phyloP scores from a whole-genome alignment of 2,888 invertebrate genomes.

The Stomorhina lunata region DNA sequence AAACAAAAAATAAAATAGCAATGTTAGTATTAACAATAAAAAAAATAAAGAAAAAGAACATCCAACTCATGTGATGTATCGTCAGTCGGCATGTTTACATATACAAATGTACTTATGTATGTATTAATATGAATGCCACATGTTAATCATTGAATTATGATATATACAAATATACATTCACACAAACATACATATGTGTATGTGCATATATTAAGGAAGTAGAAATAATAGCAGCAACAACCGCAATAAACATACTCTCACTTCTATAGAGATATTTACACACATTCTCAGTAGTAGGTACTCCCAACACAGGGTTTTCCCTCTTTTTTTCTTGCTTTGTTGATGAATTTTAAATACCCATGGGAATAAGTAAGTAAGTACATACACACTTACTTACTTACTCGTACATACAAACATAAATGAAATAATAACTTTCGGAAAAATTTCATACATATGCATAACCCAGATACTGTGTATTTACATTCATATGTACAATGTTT shows the following conservation, averaged over 20 bases:
- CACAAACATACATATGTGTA: no score
- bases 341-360: constrained; percentile 52
- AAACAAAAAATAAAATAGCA: constrained; percentile 2
- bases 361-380: constrained; percentile 26
- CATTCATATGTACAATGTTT: background rate
- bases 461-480: constrained; percentile 7
- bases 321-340: background rate
- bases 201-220: constrained; percentile 5
- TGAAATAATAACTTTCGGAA: constrained; percentile 50
- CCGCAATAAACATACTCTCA: constrained; percentile 11
- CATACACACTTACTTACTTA: background rate
- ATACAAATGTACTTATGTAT: background rate
- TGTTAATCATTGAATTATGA: constrained; percentile 45
- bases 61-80: background rate
- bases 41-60: constrained; percentile 5
- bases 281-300: background rate
- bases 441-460: constrained; percentile 48
- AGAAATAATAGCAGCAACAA: background rate
- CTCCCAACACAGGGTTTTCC: background rate
- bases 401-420: background rate
- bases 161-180: no score
- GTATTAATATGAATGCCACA: constrained; percentile 12
- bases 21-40: constrained; percentile 21
- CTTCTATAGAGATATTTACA: background rate
- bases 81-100: background rate